phyloP scores from a whole-genome alignment of 2,113 vertebrate genomes.

The Hemiprocne comata region DNA sequence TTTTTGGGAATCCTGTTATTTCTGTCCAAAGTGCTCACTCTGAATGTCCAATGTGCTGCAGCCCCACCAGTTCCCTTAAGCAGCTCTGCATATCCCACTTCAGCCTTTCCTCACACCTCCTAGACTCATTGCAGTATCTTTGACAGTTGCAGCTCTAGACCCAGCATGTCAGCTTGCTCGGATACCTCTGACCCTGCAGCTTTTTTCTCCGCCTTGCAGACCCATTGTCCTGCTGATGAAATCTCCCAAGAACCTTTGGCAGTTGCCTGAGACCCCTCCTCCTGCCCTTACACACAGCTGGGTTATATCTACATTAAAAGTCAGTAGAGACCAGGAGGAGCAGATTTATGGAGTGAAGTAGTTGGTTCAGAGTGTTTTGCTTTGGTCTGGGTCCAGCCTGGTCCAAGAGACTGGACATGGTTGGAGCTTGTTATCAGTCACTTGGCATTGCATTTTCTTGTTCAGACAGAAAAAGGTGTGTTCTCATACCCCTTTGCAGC shows the following conservation, averaged over 20 bases:
- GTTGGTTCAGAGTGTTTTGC: neutral
- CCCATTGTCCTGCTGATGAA: fast-evolving
- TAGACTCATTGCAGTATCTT: neutral
- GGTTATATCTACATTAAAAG: neutral
- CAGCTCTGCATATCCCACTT: neutral
- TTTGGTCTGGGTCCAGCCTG: neutral
- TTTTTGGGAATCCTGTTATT: neutral
- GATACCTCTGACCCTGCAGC: neutral
- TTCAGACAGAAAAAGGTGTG: neutral
- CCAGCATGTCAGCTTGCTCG: neutral
- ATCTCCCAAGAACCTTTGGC: neutral
- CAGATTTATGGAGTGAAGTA: neutral
- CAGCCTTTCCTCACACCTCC: neutral
- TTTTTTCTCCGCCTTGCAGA: neutral
- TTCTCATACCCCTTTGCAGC: neutral
- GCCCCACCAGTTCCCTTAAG: fast-evolving
- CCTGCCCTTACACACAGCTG: neutral
- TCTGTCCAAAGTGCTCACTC: neutral
- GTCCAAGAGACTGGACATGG: neutral
- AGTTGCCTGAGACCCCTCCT: neutral
- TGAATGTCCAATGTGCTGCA: neutral
- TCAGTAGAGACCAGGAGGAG: neutral
- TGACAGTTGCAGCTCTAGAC: neutral
- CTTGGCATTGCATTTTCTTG: neutral
- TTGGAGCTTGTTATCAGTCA: neutral